Percentiles rank a stretch among this genome's conserved stretches.
phyloP scores from a whole-genome alignment of 1,140 invertebrate genomes.

The Agraylea sexmaculata region DNA sequence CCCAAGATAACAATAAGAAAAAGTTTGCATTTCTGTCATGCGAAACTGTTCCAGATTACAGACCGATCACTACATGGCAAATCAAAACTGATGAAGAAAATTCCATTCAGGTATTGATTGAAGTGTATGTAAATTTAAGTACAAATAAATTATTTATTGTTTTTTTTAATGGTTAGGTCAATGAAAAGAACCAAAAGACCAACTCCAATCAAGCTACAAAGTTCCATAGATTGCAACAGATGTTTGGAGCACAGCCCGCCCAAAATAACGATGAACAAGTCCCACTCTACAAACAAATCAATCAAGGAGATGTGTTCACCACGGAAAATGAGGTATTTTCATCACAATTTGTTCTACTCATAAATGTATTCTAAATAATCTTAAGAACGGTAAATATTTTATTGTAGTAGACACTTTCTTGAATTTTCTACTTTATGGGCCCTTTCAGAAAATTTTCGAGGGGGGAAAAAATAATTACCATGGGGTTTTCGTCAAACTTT shows the following conservation, averaged over 20 bases:
- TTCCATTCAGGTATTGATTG: conserved; percentile 24
- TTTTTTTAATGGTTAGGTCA: conserved; percentile 27
- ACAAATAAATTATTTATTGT: conserved; percentile 8
- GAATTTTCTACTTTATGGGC: background rate
- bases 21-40: conserved; percentile 76
- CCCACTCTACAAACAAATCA: conserved; percentile 44
- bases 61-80: conserved; percentile 42
- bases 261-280: conserved; percentile 33
- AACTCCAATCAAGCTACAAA: conserved; percentile 63
- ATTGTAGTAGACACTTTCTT: too few relatives aligned
- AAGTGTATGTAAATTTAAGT: conserved; percentile 1
- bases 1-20: conserved; percentile 60
- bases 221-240: conserved; percentile 60
- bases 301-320: conserved; percentile 41
- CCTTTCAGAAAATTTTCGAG: background rate
- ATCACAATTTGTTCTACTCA: too few relatives aligned
- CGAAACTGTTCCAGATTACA: conserved; percentile 73
- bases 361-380: background rate
- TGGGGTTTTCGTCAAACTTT: too few relatives aligned
- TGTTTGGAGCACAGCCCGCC: conserved; percentile 49
- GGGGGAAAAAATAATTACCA: too few relatives aligned
- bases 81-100: conserved; percentile 25
- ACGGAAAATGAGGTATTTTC: conserved; percentile 43
- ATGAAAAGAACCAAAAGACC: conserved; percentile 60
- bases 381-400: background rate